Evolutionary conservation across 2,113 vertebrate species (phyloP).

Genomic region (Isichthys henryi): DNA sequence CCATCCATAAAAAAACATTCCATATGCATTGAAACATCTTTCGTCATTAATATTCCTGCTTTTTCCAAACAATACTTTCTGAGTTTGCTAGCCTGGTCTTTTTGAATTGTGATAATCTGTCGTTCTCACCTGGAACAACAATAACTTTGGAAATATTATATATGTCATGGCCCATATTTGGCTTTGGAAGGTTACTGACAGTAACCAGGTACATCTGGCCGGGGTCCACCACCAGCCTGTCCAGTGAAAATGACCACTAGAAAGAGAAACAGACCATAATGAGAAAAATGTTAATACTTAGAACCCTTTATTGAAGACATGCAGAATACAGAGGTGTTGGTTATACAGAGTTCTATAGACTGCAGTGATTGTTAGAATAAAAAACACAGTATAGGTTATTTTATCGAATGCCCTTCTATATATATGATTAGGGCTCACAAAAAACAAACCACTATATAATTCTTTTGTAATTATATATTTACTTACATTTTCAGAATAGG

Average conservation of each 20-base stretch:
- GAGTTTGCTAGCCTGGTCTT: not conserved
- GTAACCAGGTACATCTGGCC: constrained; percentile 7
- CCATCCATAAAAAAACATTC: not conserved
- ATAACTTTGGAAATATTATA: not conserved
- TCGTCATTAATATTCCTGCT: not conserved
- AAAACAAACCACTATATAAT: not conserved
- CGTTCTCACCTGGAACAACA: constrained; percentile 13
- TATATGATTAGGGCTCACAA: not conserved
- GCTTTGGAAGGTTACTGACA: constrained; percentile 17
- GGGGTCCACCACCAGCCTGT: constrained; percentile 19
- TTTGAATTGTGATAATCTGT: not conserved
- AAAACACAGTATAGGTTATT: not conserved
- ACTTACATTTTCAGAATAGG: not conserved
- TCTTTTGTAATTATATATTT: not conserved
- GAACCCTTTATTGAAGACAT: not conserved
- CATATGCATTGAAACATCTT: not conserved
- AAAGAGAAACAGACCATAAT: constrained; percentile 1
- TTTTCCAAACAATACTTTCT: not conserved
- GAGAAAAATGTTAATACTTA: not conserved
- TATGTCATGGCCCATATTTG: not conserved
- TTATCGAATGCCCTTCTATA: not conserved
- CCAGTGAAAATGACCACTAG: constrained; percentile 26
- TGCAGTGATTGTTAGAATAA: not conserved
- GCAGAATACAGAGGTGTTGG: not conserved
- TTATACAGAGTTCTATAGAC: not conserved